These are phyloP conservation scores for Brachionus asplanchnoidis DNA, from an alignment of 1,140 invertebrate genomes.

Conservation along the genomic window DNA sequence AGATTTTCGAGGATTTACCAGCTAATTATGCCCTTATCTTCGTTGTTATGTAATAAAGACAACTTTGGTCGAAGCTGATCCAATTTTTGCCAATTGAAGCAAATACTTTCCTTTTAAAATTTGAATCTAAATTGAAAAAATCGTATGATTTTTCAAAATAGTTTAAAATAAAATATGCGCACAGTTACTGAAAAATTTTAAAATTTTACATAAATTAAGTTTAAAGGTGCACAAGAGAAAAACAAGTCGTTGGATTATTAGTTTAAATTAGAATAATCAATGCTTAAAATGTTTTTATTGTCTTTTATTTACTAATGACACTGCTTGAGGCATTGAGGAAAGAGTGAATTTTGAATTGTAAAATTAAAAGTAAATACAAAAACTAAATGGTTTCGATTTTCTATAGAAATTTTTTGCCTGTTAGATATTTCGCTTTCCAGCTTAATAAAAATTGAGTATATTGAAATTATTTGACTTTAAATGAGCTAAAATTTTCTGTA, in stretches of 20 bases:
- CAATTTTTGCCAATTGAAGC: background rate
- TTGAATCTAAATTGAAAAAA: background rate
- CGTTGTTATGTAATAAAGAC: background rate
- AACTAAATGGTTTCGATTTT: background rate
- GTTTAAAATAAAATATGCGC: background rate
- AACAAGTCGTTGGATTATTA: background rate
- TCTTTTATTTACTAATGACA: background rate
- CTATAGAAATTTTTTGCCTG: background rate
- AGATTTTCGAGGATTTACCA: background rate
- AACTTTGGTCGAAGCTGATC: background rate
- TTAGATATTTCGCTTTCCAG: background rate
- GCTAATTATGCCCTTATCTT: background rate
- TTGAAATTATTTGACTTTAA: background rate
- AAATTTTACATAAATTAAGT: background rate
- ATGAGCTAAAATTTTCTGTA: background rate
- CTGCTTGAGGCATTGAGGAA: background rate
- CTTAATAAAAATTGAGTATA: background rate
- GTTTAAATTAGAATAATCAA: background rate
- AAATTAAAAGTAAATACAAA: too few relatives aligned
- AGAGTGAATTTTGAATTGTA: background rate
- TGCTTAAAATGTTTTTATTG: background rate
- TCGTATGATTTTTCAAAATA: background rate
- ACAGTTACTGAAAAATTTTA: background rate
- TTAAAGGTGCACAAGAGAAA: background rate
- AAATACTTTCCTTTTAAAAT: background rate